A percentile compares a stretch with the other conserved stretches of the same genome.
Evolutionary conservation across 2,797 vertebrate species (phyloP).

Genomic region (Notamacropus eugenii): DNA sequence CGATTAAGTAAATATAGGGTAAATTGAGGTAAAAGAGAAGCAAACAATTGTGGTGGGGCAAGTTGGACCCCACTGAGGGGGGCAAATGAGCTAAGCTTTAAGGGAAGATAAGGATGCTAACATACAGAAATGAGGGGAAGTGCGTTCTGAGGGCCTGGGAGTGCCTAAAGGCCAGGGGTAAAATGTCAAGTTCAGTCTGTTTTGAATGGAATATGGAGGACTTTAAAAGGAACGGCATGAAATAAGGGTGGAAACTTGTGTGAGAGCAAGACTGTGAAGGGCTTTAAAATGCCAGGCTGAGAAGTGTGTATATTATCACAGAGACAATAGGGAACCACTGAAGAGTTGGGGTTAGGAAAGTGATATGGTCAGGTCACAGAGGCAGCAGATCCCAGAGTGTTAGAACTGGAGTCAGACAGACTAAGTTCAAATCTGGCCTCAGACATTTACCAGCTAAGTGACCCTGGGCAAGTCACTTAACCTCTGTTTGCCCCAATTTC

Average conservation of each 20-base stretch:
- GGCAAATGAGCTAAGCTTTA: not conserved
- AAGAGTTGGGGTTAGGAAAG: not conserved
- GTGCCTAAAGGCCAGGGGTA: too few species aligned
- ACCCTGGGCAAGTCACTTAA: not conserved
- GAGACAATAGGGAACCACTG: not conserved
- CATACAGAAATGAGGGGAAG: not conserved
- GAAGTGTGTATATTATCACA: not conserved
- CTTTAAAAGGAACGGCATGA: not conserved
- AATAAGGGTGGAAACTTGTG: not conserved
- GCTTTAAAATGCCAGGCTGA: not conserved
- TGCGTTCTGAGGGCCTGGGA: not conserved
- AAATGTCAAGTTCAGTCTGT: not conserved
- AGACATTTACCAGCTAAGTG: not conserved
- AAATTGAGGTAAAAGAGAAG: not conserved
- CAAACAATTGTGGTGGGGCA: not conserved
- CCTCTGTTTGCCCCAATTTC: not conserved
- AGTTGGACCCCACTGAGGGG: not conserved
- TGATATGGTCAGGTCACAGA: not conserved
- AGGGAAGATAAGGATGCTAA: not conserved
- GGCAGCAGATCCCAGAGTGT: not conserved
- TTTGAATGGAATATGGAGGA: not conserved
- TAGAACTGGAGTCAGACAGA: not conserved
- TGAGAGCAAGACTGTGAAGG: not conserved
- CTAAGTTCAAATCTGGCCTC: not conserved
- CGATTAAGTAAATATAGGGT: not conserved